A percentile compares a stretch with the other conserved stretches of the same genome.
phyloP scores from a whole-genome alignment of 2,113 vertebrate genomes.

The Uria lomvia region DNA sequence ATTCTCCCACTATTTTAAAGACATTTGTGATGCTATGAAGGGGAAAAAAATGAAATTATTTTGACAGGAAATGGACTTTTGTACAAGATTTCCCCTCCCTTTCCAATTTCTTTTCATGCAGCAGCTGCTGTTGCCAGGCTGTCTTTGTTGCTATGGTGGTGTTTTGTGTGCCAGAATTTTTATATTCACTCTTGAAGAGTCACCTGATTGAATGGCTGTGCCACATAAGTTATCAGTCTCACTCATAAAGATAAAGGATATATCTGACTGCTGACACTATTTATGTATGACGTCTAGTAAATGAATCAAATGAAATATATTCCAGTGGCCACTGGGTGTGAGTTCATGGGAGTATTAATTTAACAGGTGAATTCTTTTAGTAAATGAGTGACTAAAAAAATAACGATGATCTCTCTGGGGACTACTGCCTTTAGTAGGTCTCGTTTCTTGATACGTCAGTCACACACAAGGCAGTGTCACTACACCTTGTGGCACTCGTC shows the following conservation, averaged over 20 bases:
- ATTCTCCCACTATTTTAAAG: not conserved
- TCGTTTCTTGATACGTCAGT: not conserved
- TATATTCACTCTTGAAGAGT: conserved; percentile 28
- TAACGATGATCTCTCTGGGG: not conserved
- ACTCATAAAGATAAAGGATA: not conserved
- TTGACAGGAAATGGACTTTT: conserved; percentile 1
- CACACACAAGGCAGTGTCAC: not conserved
- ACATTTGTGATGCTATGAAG: not conserved
- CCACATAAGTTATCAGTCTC: not conserved
- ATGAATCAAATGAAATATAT: not conserved
- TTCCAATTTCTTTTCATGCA: not conserved
- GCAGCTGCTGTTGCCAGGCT: conserved; percentile 49
- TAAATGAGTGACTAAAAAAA: not conserved
- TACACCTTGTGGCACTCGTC: not conserved
- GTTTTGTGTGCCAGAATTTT: conserved; percentile 45
- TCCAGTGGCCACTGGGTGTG: not conserved
- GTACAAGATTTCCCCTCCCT: not conserved
- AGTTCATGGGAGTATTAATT: not conserved
- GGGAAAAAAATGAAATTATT: not conserved
- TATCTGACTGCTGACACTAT: not conserved
- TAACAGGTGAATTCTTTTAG: not conserved
- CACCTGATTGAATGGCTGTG: conserved; percentile 28
- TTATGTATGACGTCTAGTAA: not conserved
- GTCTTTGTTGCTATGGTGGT: conserved; percentile 53
- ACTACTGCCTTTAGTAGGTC: not conserved